Evolutionary conservation across 2,888 invertebrate species (phyloP).

Genomic region (Raillietiella orientalis): DNA sequence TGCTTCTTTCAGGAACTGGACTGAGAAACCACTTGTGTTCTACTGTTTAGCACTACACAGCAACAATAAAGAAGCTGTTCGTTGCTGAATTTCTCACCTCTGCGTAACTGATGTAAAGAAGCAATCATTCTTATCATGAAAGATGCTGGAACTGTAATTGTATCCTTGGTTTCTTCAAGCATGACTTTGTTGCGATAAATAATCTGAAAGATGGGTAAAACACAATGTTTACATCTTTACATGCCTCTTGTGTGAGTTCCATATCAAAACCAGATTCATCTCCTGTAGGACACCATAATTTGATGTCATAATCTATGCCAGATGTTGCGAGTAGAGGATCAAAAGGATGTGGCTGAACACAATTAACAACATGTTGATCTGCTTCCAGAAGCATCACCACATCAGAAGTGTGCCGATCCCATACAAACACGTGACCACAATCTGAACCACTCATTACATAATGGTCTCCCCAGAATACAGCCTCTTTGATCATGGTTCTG

Average conservation of each 20-base stretch:
- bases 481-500: slow-evolving; percentile 53
- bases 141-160: slow-evolving; percentile 53
- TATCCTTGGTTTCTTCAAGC: slow-evolving; percentile 54
- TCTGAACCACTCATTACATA: slow-evolving; percentile 61
- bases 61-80: too few relatives aligned
- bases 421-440: slow-evolving; percentile 54
- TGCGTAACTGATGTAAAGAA: slow-evolving; percentile 10
- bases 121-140: slow-evolving; percentile 32
- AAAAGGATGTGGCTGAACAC: slow-evolving; percentile 46
- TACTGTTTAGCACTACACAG: too few relatives aligned
- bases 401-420: slow-evolving; percentile 33
- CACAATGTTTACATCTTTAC: slow-evolving; percentile 2
- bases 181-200: slow-evolving; percentile 42
- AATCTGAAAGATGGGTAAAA: slow-evolving; percentile 18
- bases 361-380: slow-evolving; percentile 47
- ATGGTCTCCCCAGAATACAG: slow-evolving; percentile 47
- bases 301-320: slow-evolving; percentile 61
- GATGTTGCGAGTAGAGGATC: slow-evolving; percentile 41
- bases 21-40: too few relatives aligned
- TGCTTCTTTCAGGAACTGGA: too few relatives aligned
- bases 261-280: slow-evolving; percentile 25
- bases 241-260: slow-evolving; percentile 25
- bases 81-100: slow-evolving; percentile 6
- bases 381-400: slow-evolving; percentile 40
- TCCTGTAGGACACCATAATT: slow-evolving; percentile 40